Evolutionary conservation across 2,888 invertebrate genomes (phyloP), one percentile per base, ranked within the genome.

Genomic region (Pristionchus fissidentatus): DNA sequence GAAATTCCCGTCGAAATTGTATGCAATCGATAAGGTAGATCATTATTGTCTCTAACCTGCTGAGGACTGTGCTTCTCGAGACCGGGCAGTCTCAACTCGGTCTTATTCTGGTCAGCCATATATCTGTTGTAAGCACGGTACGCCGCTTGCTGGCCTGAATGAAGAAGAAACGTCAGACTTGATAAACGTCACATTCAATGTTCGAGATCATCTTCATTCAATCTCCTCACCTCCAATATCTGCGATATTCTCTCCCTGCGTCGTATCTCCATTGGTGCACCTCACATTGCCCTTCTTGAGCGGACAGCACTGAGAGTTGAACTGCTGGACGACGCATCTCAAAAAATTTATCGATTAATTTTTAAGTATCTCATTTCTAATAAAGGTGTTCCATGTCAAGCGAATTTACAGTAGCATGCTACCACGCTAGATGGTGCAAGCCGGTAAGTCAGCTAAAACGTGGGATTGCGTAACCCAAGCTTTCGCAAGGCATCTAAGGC

Each of bases 241-340:
- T 38, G 90, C 90, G 83, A 90, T 89, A 84, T 91, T 91, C 73
- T 91, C 90, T 84, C 90, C 90, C 84, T 90, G 90, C 7, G 90
- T 90, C 15, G 88, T 89, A 3, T 88, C 89, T 81, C 90, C 90
- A 83, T 90, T 90, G 41, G 89, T 89, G 77, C 91, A 91, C 66
- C 90, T 90, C 13, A 90, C 90, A 73, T 89, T 88, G 82, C 90
- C 90, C 8, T 85, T 88, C 80, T 89, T 88, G 52, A 90, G 84
- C 3, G 91, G 91, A 78, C 91, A 91, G 62, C 91, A 91, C 84
- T 90, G 87, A 29, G 77, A 60, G 49, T 52, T 77, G 66, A 83
- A 88, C 70, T 87, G 87, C 15, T 79, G 77, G 22, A 87, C 84
- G 15, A 46, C 46, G 46, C 46, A 46, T n/a, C n/a, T n/a, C n/a